Percentiles rank a stretch among this genome's conserved stretches.
These are phyloP conservation scores for Penaeus vannamei DNA, from an alignment of 1,140 invertebrate genomes.

Conservation along the genomic window DNA sequence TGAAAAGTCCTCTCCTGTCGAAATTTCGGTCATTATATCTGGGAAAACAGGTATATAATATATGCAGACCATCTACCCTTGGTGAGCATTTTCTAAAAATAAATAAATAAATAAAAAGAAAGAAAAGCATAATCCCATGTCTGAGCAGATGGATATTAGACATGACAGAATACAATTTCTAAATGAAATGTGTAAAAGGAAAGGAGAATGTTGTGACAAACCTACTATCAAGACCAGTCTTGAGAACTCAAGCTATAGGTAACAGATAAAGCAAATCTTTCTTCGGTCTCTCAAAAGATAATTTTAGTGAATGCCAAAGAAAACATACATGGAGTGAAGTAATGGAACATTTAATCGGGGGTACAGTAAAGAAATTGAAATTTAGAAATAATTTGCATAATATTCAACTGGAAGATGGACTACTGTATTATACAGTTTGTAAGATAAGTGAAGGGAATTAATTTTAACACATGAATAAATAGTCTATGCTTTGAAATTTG, in stretches of 20 bases:
- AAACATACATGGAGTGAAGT: background rate
- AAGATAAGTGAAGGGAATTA: no score
- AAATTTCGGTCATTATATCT: slow-evolving; percentile 16
- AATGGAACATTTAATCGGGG: background rate
- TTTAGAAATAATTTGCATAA: no score
- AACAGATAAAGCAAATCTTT: no score
- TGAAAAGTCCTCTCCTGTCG: background rate
- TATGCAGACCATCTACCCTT: slow-evolving; percentile 26
- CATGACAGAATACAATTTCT: slow-evolving; percentile 21
- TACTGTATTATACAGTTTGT: no score
- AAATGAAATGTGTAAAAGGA: slow-evolving; percentile 6
- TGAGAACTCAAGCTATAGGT: background rate
- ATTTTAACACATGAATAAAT: no score
- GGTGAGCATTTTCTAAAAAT: background rate
- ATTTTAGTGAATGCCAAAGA: background rate
- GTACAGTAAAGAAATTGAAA: no score
- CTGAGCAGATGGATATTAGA: slow-evolving; percentile 12
- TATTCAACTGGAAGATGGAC: no score
- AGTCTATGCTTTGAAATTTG: no score
- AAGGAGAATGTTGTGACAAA: background rate
- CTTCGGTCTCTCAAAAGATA: background rate
- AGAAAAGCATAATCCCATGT: background rate
- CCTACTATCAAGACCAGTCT: background rate
- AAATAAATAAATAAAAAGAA: no score
- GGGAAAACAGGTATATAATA: background rate